Evolutionary conservation across 2,797 vertebrate species (phyloP).

Genomic region (Bradypodion pumilum): DNA sequence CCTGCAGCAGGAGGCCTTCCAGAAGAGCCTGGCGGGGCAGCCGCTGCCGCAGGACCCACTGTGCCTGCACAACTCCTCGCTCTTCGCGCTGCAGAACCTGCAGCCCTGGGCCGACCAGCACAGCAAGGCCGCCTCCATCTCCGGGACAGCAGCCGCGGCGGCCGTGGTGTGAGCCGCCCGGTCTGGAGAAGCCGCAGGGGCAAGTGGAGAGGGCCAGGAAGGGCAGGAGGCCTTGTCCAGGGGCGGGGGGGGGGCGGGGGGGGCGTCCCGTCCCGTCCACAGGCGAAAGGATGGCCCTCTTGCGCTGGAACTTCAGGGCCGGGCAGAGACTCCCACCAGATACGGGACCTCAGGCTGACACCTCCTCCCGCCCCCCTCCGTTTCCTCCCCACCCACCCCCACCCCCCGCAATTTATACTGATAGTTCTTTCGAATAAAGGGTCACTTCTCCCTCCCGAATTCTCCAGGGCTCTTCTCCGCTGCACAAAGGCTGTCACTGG

Average conservation of each 20-base stretch:
- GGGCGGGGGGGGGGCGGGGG: background rate
- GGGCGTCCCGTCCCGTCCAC: background rate
- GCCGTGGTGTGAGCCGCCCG: slow-evolving; percentile 69
- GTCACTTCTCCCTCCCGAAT: background rate
- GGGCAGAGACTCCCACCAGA: background rate
- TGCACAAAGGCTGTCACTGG: background rate
- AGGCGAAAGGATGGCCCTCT: no score
- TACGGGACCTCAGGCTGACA: no score
- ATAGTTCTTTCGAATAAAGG: background rate
- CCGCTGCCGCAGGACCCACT: slow-evolving; percentile 90
- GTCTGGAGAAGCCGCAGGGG: background rate
- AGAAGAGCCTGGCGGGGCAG: slow-evolving; percentile 91
- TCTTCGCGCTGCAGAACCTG: slow-evolving; percentile 97
- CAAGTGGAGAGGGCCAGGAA: background rate
- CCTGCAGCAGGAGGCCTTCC: slow-evolving; percentile 96
- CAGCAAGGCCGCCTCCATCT: slow-evolving; percentile 84
- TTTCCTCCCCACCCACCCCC: no score
- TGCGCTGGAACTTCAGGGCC: fast-evolving
- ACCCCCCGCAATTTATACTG: background rate
- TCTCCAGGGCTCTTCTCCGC: background rate
- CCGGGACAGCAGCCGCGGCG: slow-evolving; percentile 76
- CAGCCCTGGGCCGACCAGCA: slow-evolving; percentile 98
- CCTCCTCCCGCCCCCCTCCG: background rate
- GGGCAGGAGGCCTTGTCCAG: no score
- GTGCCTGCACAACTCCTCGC: slow-evolving; percentile 97